Base-by-base conservation (phyloP, 2,888 invertebrate species). In the Drosophila stalkeri region DNA sequence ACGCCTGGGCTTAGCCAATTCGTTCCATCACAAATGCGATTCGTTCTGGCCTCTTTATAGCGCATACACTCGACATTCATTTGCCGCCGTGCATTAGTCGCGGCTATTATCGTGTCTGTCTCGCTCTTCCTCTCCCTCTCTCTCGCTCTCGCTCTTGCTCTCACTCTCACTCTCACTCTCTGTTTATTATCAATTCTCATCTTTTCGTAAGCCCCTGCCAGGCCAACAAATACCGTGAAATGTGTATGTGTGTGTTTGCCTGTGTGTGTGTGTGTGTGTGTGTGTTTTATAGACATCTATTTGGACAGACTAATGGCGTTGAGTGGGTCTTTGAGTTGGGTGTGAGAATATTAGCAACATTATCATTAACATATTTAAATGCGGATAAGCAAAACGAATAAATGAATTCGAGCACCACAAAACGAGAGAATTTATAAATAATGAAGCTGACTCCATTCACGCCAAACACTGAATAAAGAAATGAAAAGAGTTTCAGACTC, bases 351-450 rank as follows among this genome's bases (percentile, higher is more conserved):
- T 83, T 89, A 86, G 89, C 87, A 75, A 70, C 82, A 89, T 85
- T 82, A 84, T 75, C 85, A 89, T 85, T 89, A 89, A 82, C 89
- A 85, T 85, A 85, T 87, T 85, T 80, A 77, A 82, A 84, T 81
- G 70, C 56, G 71, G 64, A 56, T 71, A 46, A 63, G 66, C 60
- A 67, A 33, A 33, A 16, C 37, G 57, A 73, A 69, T 75, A 60
- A 63, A 62, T 60, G 68, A 72, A 70, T 59, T 64, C 54, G 14
- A 60, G 33, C 20, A 35, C 12, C 49, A 18, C 37, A 43, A 62
- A 60, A 59, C 44, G 44, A 46, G 54, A 16, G 27, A 43, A 47
- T 59, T 49, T 33, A 54, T 59, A 59, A 55, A 64, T 64, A 20
- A 27, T 47, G 47, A 37, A 43, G 41, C 1, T 23, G 11, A 27